Evolutionary conservation across 2,113 vertebrate species (phyloP).

Genomic region (Pleuronectes platessa): DNA sequence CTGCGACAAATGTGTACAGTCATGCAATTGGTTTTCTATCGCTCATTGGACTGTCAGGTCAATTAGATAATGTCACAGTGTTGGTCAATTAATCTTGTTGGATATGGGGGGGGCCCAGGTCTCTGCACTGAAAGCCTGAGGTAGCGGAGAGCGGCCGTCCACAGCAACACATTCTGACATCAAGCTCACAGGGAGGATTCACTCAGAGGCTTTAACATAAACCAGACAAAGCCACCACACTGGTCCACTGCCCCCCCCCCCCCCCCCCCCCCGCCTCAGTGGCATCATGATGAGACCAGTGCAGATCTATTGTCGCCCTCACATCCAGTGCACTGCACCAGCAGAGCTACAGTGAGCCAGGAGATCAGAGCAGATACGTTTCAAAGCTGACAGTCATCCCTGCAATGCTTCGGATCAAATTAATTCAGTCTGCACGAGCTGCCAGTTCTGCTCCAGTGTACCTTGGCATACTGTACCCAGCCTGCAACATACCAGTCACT

Average conservation of each 20-base stretch:
- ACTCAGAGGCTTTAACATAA: too few species aligned
- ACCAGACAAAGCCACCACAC: background rate
- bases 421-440: conserved; percentile 25
- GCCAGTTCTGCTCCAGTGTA: conserved; percentile 33
- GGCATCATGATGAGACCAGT: background rate
- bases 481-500: conserved; percentile 11
- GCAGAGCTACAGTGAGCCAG: conserved; percentile 11
- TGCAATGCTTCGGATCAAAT: conserved; percentile 42
- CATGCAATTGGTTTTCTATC: too few species aligned
- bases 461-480: conserved; percentile 20
- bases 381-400: conserved; percentile 27
- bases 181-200: too few species aligned
- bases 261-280: background rate
- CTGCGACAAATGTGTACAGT: too few species aligned
- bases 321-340: background rate
- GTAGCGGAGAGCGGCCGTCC: too few species aligned
- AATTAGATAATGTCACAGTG: too few species aligned
- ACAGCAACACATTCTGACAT: background rate
- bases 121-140: too few species aligned
- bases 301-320: background rate
- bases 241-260: background rate
- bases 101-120: too few species aligned
- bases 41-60: too few species aligned
- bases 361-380: conserved; percentile 31
- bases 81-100: too few species aligned